Evolutionary conservation across 2,888 invertebrate genomes (phyloP).

Genomic region (Atherix ibis): DNA sequence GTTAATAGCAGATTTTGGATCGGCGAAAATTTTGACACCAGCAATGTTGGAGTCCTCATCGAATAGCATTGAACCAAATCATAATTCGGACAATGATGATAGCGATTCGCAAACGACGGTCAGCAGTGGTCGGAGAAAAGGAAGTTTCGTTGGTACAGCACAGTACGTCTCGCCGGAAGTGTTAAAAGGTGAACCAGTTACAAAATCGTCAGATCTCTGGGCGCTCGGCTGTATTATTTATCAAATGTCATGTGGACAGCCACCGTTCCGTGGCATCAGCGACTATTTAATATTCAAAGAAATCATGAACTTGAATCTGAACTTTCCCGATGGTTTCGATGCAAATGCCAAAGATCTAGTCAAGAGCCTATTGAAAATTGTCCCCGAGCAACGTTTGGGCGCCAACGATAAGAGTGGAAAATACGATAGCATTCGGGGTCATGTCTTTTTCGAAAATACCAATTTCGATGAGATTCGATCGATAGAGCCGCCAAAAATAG

Average conservation of each 20-base stretch:
- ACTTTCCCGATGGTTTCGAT: conserved; percentile 84
- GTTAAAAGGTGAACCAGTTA: conserved; percentile 60
- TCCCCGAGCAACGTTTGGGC: conserved; percentile 68
- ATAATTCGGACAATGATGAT: conserved; percentile 15
- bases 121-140: conserved; percentile 40
- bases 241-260: conserved; percentile 89
- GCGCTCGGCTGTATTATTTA: conserved; percentile 92
- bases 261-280: conserved; percentile 81
- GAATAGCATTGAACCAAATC: background rate
- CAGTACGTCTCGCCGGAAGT: conserved; percentile 98
- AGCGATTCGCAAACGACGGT: conserved; percentile 1
- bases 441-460: conserved; percentile 71
- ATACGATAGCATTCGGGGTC: conserved; percentile 70
- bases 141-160: conserved; percentile 95
- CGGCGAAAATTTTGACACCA: conserved; percentile 54
- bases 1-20: conserved; percentile 93
- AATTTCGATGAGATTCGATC: conserved; percentile 67
- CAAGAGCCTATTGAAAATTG: conserved; percentile 64
- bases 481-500: conserved; percentile 66
- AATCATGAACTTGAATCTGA: conserved; percentile 78
- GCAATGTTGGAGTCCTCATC: conserved; percentile 2
- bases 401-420: conserved; percentile 52
- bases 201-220: conserved; percentile 84
- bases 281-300: conserved; percentile 95
- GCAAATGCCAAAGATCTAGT: conserved; percentile 76